phyloP scores from a whole-genome alignment of 2,888 invertebrate species.

The Ctena decussata region DNA sequence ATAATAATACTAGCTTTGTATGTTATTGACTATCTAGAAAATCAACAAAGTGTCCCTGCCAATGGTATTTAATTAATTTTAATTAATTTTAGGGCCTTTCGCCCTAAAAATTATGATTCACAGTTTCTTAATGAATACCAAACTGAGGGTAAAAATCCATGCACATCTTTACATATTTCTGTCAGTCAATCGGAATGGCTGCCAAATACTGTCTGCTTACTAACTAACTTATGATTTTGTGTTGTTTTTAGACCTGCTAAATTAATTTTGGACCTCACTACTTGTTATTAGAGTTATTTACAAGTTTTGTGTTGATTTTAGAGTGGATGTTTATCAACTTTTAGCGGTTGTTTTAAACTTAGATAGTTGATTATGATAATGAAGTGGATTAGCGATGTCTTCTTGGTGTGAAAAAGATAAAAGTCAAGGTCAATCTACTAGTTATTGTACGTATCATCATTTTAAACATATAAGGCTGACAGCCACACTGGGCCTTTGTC shows the following conservation, averaged over 20 bases:
- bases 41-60: background rate
- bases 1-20: background rate
- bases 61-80: background rate
- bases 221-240: background rate
- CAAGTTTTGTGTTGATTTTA: background rate
- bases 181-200: background rate
- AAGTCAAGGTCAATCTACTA: background rate
- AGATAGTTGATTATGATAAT: background rate
- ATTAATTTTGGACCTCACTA: background rate
- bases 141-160: background rate
- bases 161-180: background rate
- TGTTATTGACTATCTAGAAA: background rate
- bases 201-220: background rate
- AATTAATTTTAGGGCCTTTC: background rate
- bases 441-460: background rate
- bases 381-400: constrained; percentile 5
- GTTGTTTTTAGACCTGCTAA: background rate
- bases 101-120: background rate
- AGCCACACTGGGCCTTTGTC: too few species aligned
- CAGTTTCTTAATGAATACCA: background rate
- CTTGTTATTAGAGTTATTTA: background rate
- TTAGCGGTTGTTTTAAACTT: background rate
- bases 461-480: too few species aligned
- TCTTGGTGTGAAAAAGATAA: background rate
- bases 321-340: background rate